These are phyloP conservation scores for Drosophila dives DNA, from an alignment of 2,888 invertebrate genomes.

Conservation along the genomic window DNA sequence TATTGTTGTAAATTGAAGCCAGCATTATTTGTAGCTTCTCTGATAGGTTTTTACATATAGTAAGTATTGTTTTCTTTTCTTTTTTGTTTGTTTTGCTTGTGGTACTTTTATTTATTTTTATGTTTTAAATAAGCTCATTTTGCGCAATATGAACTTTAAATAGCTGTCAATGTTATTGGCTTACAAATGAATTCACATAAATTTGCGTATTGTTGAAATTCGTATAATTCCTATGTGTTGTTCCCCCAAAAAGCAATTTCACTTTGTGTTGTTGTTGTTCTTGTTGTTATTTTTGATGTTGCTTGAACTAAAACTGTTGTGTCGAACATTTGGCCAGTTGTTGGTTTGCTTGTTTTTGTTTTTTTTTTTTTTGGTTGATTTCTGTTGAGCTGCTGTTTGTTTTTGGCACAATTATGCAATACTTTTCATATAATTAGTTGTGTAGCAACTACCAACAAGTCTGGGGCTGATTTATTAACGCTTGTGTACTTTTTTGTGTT, in stretches of 20 bases:
- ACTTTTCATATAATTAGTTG: slow-evolving; percentile 35
- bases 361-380: slow-evolving; percentile 31
- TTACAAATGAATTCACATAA: slow-evolving; percentile 54
- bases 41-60: slow-evolving; percentile 33
- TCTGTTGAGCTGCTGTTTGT: slow-evolving; percentile 27
- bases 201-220: slow-evolving; percentile 77
- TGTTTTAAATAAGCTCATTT: slow-evolving; percentile 74
- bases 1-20: slow-evolving; percentile 44
- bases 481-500: slow-evolving; percentile 58
- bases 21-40: slow-evolving; percentile 22
- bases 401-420: slow-evolving; percentile 72
- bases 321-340: slow-evolving; percentile 52
- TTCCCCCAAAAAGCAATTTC: slow-evolving; percentile 78
- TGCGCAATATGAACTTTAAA: slow-evolving; percentile 77
- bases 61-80: slow-evolving; percentile 37
- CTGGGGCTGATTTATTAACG: slow-evolving; percentile 45
- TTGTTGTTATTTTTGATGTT: slow-evolving; percentile 24
- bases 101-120: slow-evolving; percentile 19
- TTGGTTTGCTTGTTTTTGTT: slow-evolving; percentile 26
- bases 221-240: slow-evolving; percentile 84
- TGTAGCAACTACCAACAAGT: slow-evolving; percentile 28
- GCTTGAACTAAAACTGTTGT: slow-evolving; percentile 46
- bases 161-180: slow-evolving; percentile 61
- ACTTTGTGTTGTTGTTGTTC: slow-evolving; percentile 50
- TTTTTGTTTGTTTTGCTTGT: slow-evolving; percentile 43